Base-by-base conservation (phyloP, 2,888 invertebrate genomes). In the Eupithecia subumbrata region DNA sequence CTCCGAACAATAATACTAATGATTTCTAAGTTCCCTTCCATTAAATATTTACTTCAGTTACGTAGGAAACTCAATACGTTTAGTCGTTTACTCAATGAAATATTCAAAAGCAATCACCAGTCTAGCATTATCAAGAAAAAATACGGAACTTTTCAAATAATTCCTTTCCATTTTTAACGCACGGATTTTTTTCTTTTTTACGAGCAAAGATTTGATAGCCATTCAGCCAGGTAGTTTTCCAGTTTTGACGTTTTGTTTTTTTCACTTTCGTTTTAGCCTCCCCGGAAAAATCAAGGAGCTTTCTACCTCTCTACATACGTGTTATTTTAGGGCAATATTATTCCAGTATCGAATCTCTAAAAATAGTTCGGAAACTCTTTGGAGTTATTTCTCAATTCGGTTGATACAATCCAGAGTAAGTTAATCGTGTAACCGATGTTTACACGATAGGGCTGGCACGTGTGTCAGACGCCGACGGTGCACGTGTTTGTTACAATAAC, bases 401-500 rank as follows among this genome's bases (percentile, higher is more conserved):
- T 76, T 72, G 78, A 78, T 78, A 73, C 76, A 75, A 75, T 76
- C 73, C 76, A 76, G 77, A 70, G 70, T 60, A 37, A 69, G 74
- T 73, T 73, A 77, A 72, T 76, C 81, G 82, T 81, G 79, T 82
- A 84, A 82, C 86, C 86, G 78, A 81, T 89, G 89, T 90, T 89
- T 89, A 90, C 87, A 83, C 82, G 84, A 75, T 69, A 79, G 76
- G 78, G 73, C 73, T 71, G 84, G 83, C 89, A 89, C 89, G 89
- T 87, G 89, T 87, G 84, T 76, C 73, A 71, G 73, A 5, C 64
- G 76, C 37, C 37, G 37, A 37, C 7, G 37, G 71, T 79, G 85
- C 90, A 91, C 88, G 89, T 91, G 91, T 88, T 85, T 69, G 83
- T 85, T 85, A 90, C 87, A 90, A 91, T 90, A 92, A 91, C 93